These are phyloP conservation scores for Aphidius colemani DNA, from an alignment of 2,888 invertebrate genomes.

Conservation along the genomic window DNA sequence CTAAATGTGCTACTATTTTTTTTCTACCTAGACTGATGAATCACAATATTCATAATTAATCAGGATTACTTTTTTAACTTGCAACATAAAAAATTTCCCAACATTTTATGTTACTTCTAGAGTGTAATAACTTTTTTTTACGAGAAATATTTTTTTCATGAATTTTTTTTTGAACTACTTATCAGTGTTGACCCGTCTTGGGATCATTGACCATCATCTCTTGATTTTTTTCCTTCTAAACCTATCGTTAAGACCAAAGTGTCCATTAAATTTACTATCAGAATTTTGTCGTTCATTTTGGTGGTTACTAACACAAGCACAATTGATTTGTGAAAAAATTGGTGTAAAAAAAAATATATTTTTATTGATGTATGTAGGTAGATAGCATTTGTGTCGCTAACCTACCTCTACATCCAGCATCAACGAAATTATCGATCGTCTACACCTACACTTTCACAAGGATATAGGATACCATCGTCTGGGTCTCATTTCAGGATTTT, in stretches of 20 bases:
- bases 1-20: too few species aligned
- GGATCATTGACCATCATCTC: constrained; percentile 4
- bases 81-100: too few species aligned
- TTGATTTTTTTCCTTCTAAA: background rate
- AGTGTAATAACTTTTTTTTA: background rate
- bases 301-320: too few species aligned
- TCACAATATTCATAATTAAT: too few species aligned
- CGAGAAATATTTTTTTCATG: background rate
- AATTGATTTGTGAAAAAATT: too few species aligned
- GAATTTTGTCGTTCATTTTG: background rate
- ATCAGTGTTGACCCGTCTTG: background rate
- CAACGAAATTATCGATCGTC: constrained; percentile 39
- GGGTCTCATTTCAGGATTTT: constrained; percentile 30
- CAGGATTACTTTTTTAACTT: too few species aligned
- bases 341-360: too few species aligned
- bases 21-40: too few species aligned
- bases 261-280: background rate
- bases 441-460: constrained; percentile 17
- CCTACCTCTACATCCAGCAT: constrained; percentile 37
- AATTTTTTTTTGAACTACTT: background rate
- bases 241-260: background rate
- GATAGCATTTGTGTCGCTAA: constrained; percentile 31
- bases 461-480: constrained; percentile 24
- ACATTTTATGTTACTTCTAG: too few species aligned
- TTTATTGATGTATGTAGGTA: constrained; percentile 1